These are phyloP conservation scores for Glyptemys insculpta DNA, from an alignment of 2,797 vertebrate species.

Conservation along the genomic window DNA sequence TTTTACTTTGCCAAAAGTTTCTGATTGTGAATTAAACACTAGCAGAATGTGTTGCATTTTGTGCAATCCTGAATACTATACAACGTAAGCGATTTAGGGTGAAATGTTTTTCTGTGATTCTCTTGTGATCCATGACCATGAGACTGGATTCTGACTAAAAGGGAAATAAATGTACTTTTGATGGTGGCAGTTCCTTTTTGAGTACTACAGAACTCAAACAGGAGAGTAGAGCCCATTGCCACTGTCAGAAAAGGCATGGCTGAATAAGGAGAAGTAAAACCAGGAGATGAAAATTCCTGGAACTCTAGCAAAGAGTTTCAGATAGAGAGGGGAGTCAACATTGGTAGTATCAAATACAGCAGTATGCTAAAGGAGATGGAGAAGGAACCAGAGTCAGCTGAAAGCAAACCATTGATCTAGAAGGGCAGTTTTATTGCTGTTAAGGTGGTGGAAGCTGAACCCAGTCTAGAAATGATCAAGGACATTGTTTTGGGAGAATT, in stretches of 20 bases:
- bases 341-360: background rate
- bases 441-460: background rate
- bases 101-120: background rate
- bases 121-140: background rate
- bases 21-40: conserved; percentile 21
- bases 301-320: background rate
- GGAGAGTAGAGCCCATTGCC: background rate
- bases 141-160: background rate
- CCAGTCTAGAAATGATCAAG: background rate
- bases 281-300: accelerated
- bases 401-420: background rate
- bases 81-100: background rate
- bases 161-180: background rate
- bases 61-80: accelerated
- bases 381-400: background rate
- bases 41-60: background rate
- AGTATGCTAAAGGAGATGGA: background rate
- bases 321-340: background rate
- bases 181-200: background rate
- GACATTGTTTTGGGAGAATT: background rate
- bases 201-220: accelerated
- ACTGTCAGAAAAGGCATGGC: background rate
- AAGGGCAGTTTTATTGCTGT: background rate
- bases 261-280: background rate
- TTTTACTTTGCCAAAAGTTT: conserved; percentile 26